These are phyloP conservation scores for Ellobium chinense DNA, from an alignment of 2,888 invertebrate species.

Conservation along the genomic window DNA sequence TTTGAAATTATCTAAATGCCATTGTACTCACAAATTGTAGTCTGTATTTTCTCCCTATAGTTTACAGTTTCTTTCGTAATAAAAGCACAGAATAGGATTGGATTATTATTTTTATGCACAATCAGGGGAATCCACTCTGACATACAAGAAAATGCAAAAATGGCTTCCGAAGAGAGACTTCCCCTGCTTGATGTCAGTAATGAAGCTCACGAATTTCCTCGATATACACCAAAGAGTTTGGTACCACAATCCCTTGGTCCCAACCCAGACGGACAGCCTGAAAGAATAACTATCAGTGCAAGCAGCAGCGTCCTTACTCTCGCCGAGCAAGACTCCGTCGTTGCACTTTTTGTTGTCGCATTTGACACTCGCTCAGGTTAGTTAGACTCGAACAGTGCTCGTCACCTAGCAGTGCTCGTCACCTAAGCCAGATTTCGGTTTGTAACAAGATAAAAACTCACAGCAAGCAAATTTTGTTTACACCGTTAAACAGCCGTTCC, in stretches of 20 bases:
- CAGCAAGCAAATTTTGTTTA: too few species aligned
- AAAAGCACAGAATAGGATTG: too few species aligned
- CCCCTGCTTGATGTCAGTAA: slow-evolving; percentile 63
- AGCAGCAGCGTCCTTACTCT: slow-evolving; percentile 61
- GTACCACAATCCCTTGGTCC: slow-evolving; percentile 45
- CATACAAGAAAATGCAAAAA: slow-evolving; percentile 35
- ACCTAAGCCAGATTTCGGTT: too few species aligned
- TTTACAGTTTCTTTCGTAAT: too few species aligned
- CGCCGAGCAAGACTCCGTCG: slow-evolving; percentile 68
- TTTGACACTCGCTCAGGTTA: slow-evolving; percentile 78
- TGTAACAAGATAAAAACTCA: too few species aligned
- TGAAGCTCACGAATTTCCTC: slow-evolving; percentile 54
- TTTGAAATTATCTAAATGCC: too few species aligned
- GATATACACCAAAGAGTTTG: slow-evolving; percentile 49
- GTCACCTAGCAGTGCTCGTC: too few species aligned
- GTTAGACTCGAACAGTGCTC: too few species aligned
- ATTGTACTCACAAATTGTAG: too few species aligned
- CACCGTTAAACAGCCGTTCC: too few species aligned
- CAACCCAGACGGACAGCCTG: slow-evolving; percentile 54
- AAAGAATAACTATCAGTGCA: slow-evolving; percentile 62
- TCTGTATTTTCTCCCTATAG: too few species aligned
- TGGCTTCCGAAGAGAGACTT: slow-evolving; percentile 68
- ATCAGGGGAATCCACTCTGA: slow-evolving; percentile 6
- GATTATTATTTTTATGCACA: too few species aligned
- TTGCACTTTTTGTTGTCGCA: slow-evolving; percentile 79